Evolutionary conservation across 2,113 vertebrate genomes (phyloP).

Genomic region (Macroglossus sobrinus): DNA sequence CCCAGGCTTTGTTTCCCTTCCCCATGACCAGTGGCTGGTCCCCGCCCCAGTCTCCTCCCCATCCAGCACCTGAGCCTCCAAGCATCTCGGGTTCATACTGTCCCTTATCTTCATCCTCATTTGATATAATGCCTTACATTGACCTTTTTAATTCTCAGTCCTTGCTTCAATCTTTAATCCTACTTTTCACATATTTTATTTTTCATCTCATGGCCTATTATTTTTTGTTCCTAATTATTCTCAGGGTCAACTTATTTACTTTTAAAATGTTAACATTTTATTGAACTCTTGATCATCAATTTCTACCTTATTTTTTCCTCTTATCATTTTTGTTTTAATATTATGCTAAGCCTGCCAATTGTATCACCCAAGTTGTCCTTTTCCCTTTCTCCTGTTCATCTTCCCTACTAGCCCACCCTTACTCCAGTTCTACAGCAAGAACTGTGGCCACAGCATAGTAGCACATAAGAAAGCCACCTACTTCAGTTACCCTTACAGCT

Average conservation of each 20-base stretch:
- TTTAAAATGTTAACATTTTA: constrained; percentile 19
- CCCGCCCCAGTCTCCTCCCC: no score
- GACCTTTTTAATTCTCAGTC: not conserved
- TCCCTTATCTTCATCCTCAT: not conserved
- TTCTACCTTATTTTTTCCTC: not conserved
- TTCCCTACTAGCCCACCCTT: not conserved
- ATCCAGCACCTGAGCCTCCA: not conserved
- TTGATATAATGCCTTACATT: not conserved
- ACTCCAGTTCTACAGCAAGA: not conserved
- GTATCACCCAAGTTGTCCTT: not conserved
- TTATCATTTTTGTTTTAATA: constrained; percentile 10
- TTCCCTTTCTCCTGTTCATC: not conserved
- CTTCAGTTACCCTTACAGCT: not conserved
- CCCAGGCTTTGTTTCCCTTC: not conserved
- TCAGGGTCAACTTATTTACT: not conserved
- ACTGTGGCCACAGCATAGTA: not conserved
- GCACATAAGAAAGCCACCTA: not conserved
- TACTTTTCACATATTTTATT: not conserved
- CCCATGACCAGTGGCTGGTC: not conserved
- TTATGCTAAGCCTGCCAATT: not conserved
- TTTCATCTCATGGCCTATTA: not conserved
- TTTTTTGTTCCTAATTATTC: constrained; percentile 10
- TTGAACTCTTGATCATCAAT: not conserved
- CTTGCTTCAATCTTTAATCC: not conserved
- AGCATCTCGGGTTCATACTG: not conserved